phyloP scores from a whole-genome alignment of 2,888 invertebrate species.

The Deilephila porcellus region DNA sequence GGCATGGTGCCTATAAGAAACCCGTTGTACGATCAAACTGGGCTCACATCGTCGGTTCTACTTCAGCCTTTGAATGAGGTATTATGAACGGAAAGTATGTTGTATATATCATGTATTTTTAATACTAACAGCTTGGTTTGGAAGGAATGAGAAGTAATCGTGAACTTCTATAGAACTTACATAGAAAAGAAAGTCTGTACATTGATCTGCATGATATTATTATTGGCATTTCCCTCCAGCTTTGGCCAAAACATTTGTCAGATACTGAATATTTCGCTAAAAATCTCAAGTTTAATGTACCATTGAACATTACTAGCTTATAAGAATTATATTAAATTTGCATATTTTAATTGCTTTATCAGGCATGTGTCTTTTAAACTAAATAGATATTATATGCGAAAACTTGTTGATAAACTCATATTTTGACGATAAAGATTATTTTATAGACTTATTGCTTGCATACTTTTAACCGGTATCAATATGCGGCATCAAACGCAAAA shows the following conservation, averaged over 20 bases:
- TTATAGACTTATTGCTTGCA: background rate
- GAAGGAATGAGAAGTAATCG: background rate
- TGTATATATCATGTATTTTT: background rate
- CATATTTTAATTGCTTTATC: no score
- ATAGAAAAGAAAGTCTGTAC: no score
- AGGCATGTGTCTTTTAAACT: no score
- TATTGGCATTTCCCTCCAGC: no score
- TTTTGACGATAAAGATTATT: background rate
- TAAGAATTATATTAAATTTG: no score
- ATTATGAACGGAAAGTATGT: constrained; percentile 28
- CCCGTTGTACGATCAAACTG: constrained; percentile 71
- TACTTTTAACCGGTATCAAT: background rate
- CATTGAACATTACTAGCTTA: no score
- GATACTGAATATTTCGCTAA: no score
- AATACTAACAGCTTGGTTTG: no score
- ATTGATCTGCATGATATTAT: no score
- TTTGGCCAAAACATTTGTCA: no score
- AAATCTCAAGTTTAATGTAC: no score
- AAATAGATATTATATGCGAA: background rate
- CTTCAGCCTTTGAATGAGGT: constrained; percentile 80
- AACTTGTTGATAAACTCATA: background rate
- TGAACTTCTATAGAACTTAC: background rate
- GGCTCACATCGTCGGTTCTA: constrained; percentile 72
- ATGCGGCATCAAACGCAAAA: background rate
- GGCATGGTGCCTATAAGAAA: constrained; percentile 79